Evolutionary conservation across 92 coral and sea anemone genomes (phyloP).

Genomic region (Pocillopora meandrina): DNA sequence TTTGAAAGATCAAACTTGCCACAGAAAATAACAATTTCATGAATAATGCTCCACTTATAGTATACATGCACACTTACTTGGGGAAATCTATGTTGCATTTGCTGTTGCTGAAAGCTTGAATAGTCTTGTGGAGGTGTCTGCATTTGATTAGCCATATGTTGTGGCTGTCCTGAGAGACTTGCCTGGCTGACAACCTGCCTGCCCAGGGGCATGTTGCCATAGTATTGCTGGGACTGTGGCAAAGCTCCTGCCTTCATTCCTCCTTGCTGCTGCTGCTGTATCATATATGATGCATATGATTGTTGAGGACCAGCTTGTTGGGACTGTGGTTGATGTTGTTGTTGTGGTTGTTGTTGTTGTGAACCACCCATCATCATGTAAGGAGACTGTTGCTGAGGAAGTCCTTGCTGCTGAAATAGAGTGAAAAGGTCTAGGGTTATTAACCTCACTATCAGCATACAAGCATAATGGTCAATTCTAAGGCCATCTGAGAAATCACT

Average conservation of each 20-base stretch:
- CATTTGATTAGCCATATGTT: constrained; percentile 61
- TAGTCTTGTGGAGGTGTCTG: constrained; percentile 68
- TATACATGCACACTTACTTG: constrained; percentile 47
- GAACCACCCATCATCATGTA: constrained; percentile 62
- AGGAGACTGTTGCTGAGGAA: constrained; percentile 68
- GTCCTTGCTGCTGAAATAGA: constrained; percentile 42
- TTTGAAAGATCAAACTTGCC: background rate
- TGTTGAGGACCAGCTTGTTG: constrained; percentile 40
- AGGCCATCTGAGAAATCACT: no score
- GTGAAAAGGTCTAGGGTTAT: background rate
- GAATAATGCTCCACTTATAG: no score
- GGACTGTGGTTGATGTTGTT: constrained; percentile 53
- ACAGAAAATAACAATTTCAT: background rate
- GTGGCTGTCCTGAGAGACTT: constrained; percentile 47
- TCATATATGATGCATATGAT: constrained; percentile 56
- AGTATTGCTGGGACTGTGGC: constrained; percentile 63
- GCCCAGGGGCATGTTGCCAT: constrained; percentile 67
- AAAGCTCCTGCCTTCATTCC: constrained; percentile 64
- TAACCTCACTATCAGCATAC: no score
- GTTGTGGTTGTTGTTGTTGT: constrained; percentile 48
- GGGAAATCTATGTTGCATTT: constrained; percentile 61
- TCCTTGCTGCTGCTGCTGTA: constrained; percentile 59
- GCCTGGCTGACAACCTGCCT: constrained; percentile 41
- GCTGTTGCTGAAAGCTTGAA: constrained; percentile 74
- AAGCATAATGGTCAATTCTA: no score